Percentiles rank a stretch among this genome's conserved stretches.
Evolutionary conservation across 2,797 vertebrate species (phyloP).

Genomic region (Sylvilagus floridanus): DNA sequence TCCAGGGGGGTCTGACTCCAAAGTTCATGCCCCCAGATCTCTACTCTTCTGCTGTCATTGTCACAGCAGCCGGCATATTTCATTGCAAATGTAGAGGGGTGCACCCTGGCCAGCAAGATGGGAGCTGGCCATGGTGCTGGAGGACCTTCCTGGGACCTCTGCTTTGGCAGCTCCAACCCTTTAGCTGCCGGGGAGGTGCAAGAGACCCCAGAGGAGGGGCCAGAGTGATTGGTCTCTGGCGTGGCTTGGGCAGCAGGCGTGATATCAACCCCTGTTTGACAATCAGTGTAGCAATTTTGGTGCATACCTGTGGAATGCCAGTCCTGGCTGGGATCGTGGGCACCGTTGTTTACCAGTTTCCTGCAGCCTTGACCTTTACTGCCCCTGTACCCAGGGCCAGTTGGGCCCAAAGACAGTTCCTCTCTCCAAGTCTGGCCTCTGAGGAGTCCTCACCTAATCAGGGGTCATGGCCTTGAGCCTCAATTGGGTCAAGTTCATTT

Average conservation of each 20-base stretch:
- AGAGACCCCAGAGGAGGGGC: not conserved
- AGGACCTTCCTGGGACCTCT: rapidly evolving
- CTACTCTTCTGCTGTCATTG: not conserved
- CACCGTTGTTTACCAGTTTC: not conserved
- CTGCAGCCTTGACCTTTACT: slow-evolving; percentile 21
- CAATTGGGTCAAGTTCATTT: slow-evolving; percentile 25
- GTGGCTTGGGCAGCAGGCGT: not conserved
- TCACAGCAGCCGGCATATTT: not conserved
- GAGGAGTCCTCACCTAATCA: not conserved
- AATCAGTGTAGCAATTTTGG: too few species aligned
- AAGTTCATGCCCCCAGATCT: not conserved
- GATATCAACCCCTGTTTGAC: not conserved
- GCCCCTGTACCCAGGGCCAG: not conserved
- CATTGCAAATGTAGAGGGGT: not conserved
- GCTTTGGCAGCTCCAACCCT: not conserved
- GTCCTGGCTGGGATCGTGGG: not conserved
- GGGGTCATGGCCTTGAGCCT: not conserved
- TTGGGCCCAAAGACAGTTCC: not conserved
- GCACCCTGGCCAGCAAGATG: rapidly evolving
- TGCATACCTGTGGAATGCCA: not conserved
- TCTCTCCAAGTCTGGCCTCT: not conserved
- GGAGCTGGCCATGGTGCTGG: not conserved
- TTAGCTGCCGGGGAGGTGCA: not conserved
- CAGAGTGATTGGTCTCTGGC: too few species aligned
- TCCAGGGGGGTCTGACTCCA: not conserved